Conservation (phyloP, 2,888 invertebrate genomes). For the Drosophila birchii region DNA sequence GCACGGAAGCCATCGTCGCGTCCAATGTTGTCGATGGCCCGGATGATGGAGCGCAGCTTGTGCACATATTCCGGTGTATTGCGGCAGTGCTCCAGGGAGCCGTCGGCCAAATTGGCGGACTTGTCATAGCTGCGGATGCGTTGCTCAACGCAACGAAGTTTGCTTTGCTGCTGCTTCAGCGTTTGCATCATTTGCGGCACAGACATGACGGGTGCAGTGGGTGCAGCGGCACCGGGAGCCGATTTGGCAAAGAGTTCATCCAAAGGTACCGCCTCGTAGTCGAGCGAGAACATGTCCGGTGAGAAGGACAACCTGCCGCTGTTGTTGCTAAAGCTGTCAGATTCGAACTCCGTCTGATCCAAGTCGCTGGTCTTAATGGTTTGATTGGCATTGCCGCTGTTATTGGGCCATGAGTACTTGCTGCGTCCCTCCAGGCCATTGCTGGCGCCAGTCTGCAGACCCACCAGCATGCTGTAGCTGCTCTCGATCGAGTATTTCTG, state of each 20-base stretch:
- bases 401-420: constrained; percentile 79
- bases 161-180: constrained; percentile 70
- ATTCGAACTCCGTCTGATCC: constrained; percentile 78
- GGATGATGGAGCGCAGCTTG: constrained; percentile 67
- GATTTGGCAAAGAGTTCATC: constrained; percentile 78
- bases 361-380: constrained; percentile 78
- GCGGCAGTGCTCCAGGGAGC: constrained; percentile 58
- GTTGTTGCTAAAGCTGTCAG: constrained; percentile 68
- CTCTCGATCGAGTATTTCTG: constrained; percentile 80
- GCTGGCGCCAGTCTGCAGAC: constrained; percentile 75
- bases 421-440: constrained; percentile 76
- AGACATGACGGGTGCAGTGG: constrained; percentile 44
- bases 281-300: constrained; percentile 72
- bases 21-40: constrained; percentile 73
- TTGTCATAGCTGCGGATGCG: constrained; percentile 65
- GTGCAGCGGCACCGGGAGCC: constrained; percentile 22
- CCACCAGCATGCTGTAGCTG: constrained; percentile 81
- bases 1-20: constrained; percentile 70
- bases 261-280: constrained; percentile 79
- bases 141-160: constrained; percentile 68
- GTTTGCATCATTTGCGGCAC: constrained; percentile 73
- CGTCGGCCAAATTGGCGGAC: constrained; percentile 49
- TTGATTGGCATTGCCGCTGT: constrained; percentile 51
- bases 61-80: constrained; percentile 67
- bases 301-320: constrained; percentile 70